A percentile compares a stretch with the other conserved stretches of the same genome.
Conservation (phyloP, 2,113 vertebrate genomes). For the Miniopterus natalensis region DNA sequence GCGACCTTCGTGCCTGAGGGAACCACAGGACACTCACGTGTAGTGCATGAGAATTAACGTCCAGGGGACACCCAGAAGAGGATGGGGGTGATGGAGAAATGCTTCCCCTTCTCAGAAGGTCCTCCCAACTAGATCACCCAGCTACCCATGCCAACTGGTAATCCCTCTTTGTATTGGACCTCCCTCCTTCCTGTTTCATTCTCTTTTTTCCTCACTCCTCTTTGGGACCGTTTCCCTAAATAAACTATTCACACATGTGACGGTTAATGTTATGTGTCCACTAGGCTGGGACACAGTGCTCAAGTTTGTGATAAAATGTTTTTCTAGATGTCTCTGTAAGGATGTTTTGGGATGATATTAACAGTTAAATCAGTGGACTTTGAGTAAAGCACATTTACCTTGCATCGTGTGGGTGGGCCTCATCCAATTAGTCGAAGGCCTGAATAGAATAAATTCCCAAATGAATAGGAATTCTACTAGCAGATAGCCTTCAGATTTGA, state of each 20-base stretch:
- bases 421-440: background rate
- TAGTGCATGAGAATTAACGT: background rate
- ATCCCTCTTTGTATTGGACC: background rate
- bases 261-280: background rate
- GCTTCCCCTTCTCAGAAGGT: background rate
- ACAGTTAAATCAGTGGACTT: background rate
- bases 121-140: background rate
- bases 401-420: background rate
- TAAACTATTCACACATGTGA: background rate
- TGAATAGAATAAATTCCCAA: background rate
- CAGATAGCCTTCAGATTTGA: background rate
- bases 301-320: background rate
- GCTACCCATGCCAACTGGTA: background rate
- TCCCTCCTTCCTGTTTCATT: background rate
- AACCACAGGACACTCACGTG: background rate
- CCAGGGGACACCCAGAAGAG: background rate
- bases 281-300: background rate
- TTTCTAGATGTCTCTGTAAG: background rate
- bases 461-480: background rate
- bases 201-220: background rate
- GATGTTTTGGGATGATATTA: background rate
- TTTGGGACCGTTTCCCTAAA: background rate
- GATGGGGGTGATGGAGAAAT: background rate
- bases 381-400: background rate
- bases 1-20: background rate